These are phyloP conservation scores for Oncorhynchus tshawytscha DNA, from an alignment of 2,113 vertebrate species.

Conservation along the genomic window DNA sequence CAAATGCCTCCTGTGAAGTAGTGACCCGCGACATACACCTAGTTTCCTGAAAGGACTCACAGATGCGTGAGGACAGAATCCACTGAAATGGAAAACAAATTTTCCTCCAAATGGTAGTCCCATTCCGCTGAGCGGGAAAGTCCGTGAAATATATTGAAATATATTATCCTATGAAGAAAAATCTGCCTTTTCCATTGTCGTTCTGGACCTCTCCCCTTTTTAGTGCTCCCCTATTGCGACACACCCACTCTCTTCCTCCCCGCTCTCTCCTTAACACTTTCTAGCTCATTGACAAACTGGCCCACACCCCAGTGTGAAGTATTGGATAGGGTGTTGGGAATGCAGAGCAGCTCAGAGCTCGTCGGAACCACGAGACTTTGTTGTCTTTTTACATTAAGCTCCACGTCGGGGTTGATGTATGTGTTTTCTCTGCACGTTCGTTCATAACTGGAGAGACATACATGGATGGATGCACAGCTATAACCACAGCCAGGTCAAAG, in stretches of 20 bases:
- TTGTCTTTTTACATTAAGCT: constrained; percentile 2
- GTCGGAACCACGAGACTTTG: not conserved
- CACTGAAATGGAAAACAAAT: not conserved
- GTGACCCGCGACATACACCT: no score
- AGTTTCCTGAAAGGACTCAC: no score
- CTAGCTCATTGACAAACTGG: constrained; percentile 43
- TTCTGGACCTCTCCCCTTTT: constrained; percentile 14
- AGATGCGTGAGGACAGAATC: not conserved
- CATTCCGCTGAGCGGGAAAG: constrained; percentile 1
- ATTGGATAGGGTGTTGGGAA: not conserved
- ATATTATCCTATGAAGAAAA: not conserved
- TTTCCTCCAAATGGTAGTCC: not conserved
- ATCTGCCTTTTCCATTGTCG: constrained; percentile 37
- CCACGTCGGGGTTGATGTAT: not conserved
- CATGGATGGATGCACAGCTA: no score
- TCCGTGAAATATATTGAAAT: not conserved
- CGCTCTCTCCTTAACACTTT: constrained; percentile 39
- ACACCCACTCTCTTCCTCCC: constrained; percentile 24
- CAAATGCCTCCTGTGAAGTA: no score
- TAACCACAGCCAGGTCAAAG: no score
- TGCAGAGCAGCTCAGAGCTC: constrained; percentile 3
- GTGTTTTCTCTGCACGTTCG: not conserved
- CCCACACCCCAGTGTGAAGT: constrained; percentile 18
- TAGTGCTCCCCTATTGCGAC: constrained; percentile 16
- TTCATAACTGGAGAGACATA: no score